Evolutionary conservation across 2,888 invertebrate species (phyloP), one percentile per base, ranked within the genome.

Genomic region (Mythimna albipuncta): DNA sequence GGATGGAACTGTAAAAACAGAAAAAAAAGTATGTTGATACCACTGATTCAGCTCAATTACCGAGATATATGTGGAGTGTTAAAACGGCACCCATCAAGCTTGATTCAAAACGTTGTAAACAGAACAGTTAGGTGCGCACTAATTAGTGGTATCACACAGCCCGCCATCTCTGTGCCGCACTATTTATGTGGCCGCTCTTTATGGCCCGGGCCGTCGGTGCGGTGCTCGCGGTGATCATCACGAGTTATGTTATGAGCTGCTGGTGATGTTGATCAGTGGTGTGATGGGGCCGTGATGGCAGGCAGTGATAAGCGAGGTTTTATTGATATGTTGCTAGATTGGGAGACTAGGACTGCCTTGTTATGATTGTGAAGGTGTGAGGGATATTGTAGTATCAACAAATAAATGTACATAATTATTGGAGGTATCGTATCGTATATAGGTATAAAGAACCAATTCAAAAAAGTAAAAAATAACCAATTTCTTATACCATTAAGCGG

Each of bases 71-170:
- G 32, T 41, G n/a, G n/a, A 69, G 57, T 61, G 47, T 81, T 64
- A 77, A 57, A 64, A 61, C 50, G 64, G 47, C 66, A 62, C 67
- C 75, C 64, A 84, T 68, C 44, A 26, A 47, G 59, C 64, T 73
- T 85, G 81, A 79, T 87, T 79, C 83, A 81, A 81, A 81, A 81
- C 26, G 75, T 79, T 84, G 54, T 74, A 70, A 73, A 59, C 61
- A 63, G 58, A 69, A 79, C 80, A 75, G 75, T 82, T 85, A 79
- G 69, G 35, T 63, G 59, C 61, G 21, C 72, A 73, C 80, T 84
- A 81, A 85, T 87, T 83, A 79, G 79, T 71, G 78, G 32, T 72
- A 79, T 82, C 75, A 77, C 47, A 63, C 57, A 71, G 67, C 21
- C 65, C 35, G 59, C 62, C 74, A 81, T 81, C 81, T 76, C 69